Evolutionary conservation across 2,888 invertebrate species (phyloP).

Genomic region (Calephelis perditalis): DNA sequence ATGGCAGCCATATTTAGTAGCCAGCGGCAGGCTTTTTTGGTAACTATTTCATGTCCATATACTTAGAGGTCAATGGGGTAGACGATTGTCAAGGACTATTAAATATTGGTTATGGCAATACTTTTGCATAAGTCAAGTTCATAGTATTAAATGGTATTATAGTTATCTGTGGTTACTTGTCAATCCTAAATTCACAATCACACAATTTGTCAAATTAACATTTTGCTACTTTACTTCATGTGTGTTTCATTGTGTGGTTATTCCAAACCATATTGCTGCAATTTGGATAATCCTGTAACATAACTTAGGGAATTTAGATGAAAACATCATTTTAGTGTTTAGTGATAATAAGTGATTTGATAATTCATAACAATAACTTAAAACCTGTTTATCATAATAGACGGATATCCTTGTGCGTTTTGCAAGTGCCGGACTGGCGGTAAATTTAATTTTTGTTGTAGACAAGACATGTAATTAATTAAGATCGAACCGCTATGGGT

Average conservation of each 20-base stretch:
- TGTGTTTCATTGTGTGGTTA: slow-evolving; percentile 40
- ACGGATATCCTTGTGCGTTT: slow-evolving; percentile 75
- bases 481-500: slow-evolving; percentile 51
- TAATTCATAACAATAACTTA: slow-evolving; percentile 49
- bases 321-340: slow-evolving; percentile 18
- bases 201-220: slow-evolving; percentile 47
- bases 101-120: slow-evolving; percentile 22
- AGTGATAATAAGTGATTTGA: slow-evolving; percentile 20
- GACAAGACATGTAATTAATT: slow-evolving; percentile 46
- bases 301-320: neutral
- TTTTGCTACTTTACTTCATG: slow-evolving; percentile 43
- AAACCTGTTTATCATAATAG: slow-evolving; percentile 73
- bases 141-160: too few relatives aligned
- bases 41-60: too few relatives aligned
- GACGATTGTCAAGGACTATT: neutral
- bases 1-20: too few relatives aligned
- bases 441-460: slow-evolving; percentile 62
- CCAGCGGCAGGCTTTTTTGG: too few relatives aligned
- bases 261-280: slow-evolving; percentile 37
- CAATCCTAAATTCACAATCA: slow-evolving; percentile 13
- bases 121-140: slow-evolving; percentile 12
- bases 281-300: slow-evolving; percentile 27
- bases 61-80: too few relatives aligned
- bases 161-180: slow-evolving; percentile 4
- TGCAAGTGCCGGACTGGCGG: slow-evolving; percentile 69